These are phyloP conservation scores for Myopa testacea DNA, from an alignment of 2,888 invertebrate species.

Conservation along the genomic window DNA sequence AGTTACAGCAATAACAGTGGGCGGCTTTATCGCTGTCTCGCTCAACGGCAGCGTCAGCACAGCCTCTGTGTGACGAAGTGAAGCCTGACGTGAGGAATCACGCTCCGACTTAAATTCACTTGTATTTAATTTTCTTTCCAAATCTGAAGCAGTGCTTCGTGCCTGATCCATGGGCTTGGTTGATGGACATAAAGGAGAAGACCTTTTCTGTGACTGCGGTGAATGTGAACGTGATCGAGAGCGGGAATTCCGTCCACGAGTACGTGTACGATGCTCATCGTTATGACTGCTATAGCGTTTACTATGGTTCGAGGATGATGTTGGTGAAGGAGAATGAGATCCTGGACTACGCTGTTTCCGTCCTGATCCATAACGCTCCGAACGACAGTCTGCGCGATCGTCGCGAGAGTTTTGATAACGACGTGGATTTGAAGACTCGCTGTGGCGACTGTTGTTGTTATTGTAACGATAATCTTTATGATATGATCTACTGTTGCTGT, in stretches of 20 bases:
- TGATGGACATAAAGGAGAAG: constrained; percentile 15
- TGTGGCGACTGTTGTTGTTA: constrained; percentile 26
- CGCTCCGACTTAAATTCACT: constrained; percentile 27
- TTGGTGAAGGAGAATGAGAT: constrained; percentile 48
- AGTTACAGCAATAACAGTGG: constrained; percentile 59
- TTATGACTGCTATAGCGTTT: constrained; percentile 41
- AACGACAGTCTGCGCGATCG: constrained; percentile 50
- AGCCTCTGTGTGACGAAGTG: constrained; percentile 51
- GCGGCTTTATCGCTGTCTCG: constrained; percentile 61
- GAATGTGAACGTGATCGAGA: constrained; percentile 53
- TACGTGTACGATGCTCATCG: constrained; percentile 38
- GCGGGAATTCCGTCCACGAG: constrained; percentile 44
- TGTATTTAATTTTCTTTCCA: constrained; percentile 42
- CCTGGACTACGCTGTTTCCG: constrained; percentile 44
- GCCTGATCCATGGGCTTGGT: constrained; percentile 41
- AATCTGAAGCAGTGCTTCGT: constrained; percentile 40
- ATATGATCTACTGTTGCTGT: constrained; percentile 10
- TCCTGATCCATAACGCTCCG: constrained; percentile 36
- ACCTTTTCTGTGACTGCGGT: constrained; percentile 38
- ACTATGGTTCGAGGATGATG: constrained; percentile 33
- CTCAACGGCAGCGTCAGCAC: constrained; percentile 57
- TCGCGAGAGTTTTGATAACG: constrained; percentile 51
- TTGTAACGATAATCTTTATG: constrained; percentile 42
- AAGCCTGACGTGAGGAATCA: constrained; percentile 11
- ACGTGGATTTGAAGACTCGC: constrained; percentile 15